Base-by-base conservation (phyloP, 2,888 invertebrate genomes). In the Standfussiana lucernea region DNA sequence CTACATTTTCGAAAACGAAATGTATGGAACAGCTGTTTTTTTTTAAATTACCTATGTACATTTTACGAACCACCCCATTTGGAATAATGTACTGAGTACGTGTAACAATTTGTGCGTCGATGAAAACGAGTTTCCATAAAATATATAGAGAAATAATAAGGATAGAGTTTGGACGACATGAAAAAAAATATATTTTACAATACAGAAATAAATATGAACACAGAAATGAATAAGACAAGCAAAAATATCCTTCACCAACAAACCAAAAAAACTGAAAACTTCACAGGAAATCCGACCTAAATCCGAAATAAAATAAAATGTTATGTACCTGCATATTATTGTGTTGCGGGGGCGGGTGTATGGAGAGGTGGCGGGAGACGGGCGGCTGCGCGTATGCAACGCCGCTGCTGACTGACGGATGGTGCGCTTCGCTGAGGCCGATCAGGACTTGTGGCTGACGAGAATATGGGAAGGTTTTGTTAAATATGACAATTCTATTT, bases 341-440 rank as follows among this genome's bases (percentile, higher is more conserved):
- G 80, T 96, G 96, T 78, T 94, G 95, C 28, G 92, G 91, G 37
- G 91, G 90, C 15, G 93, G 93, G 75, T 96, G 96, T 82, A 96
- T 94, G 77, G 94, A 86, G 59, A 96, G 90, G 75, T 96, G 96
- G 0, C 95, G 90, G 72, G 92, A 92, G 67, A 93, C 94, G 3
- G 94, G 93, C 66, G 93, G 93, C 88, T 94, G 94, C 66, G 95
- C 93, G 90, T 96, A 96, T 80, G 91, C 93, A 47, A 93, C 94
- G 67, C 94, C 95, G 76, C 93, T 94, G 88, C 95, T 95, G 42
- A 95, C 96, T 0, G 95, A 92, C 28, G 96, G 95, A 83, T 96
- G 96, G 83, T 95, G 95, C 1, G 94, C 92, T 69, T 96, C 96
- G 89, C 95, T 95, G 80, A 96, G 87, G 0, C 96, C 95, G 72